Evolutionary conservation across 1,140 invertebrate genomes (phyloP).

Genomic region (Rhopalosiphum padi): DNA sequence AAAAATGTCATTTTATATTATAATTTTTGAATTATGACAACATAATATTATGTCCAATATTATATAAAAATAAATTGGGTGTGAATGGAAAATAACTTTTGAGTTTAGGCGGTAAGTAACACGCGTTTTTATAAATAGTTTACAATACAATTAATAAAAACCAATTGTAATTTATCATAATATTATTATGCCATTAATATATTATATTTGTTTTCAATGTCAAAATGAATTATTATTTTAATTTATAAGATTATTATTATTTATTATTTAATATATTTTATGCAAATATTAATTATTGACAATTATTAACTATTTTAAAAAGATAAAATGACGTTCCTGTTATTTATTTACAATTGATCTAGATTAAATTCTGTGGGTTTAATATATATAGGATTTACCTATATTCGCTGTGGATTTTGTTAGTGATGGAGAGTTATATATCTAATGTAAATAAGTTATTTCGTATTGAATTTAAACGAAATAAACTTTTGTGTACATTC

Average conservation of each 20-base stretch:
- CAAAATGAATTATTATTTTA: background rate
- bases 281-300: background rate
- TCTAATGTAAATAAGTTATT: background rate
- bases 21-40: background rate
- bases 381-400: background rate
- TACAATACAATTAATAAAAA: background rate
- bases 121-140: background rate
- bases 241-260: background rate
- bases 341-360: background rate
- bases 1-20: background rate
- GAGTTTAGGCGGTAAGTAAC: background rate
- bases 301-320: background rate
- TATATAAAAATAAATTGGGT: background rate
- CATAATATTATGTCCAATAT: background rate
- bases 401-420: background rate
- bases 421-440: background rate
- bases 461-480: background rate
- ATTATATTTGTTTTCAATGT: background rate
- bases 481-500: background rate
- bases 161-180: background rate
- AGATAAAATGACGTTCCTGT: background rate
- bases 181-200: background rate
- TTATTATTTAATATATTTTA: background rate
- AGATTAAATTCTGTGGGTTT: background rate
- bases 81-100: background rate